Conservation (phyloP, 2,797 vertebrate genomes). For the Tenualosa ilisha region DNA sequence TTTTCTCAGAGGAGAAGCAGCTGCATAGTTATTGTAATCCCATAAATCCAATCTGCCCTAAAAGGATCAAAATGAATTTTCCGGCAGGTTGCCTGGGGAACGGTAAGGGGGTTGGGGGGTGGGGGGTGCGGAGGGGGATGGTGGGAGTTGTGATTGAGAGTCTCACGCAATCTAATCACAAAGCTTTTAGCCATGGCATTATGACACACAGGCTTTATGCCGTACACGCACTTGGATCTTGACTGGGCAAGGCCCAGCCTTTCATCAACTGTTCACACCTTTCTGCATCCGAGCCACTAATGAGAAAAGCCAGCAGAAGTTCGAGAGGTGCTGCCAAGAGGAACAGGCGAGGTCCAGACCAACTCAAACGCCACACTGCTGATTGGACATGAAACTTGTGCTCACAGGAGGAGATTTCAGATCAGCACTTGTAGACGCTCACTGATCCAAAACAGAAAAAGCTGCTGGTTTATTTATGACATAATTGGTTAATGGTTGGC, state of each 20-base stretch:
- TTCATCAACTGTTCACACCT: slow-evolving; percentile 10
- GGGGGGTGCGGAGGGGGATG: background rate
- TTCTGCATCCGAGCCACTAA: background rate
- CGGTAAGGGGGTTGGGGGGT: background rate
- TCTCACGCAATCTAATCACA: slow-evolving; percentile 31
- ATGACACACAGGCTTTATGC: background rate
- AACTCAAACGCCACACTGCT: background rate
- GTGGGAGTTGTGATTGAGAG: slow-evolving; percentile 6
- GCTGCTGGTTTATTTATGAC: background rate
- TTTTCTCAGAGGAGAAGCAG: background rate
- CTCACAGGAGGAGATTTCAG: background rate
- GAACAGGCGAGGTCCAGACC: background rate
- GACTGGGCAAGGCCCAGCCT: background rate
- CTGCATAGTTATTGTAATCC: slow-evolving; percentile 30
- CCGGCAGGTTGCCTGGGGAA: background rate
- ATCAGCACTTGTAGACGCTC: background rate
- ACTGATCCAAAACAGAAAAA: background rate
- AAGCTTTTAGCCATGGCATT: slow-evolving; percentile 33
- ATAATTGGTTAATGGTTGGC: background rate
- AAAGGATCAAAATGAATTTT: slow-evolving; percentile 36
- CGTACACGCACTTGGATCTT: background rate
- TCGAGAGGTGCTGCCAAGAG: background rate
- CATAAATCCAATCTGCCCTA: slow-evolving; percentile 29
- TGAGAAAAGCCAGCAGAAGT: background rate
- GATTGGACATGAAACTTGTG: background rate